These are phyloP conservation scores for Cydia pomonella DNA, from an alignment of 1,140 invertebrate species.

Conservation along the genomic window DNA sequence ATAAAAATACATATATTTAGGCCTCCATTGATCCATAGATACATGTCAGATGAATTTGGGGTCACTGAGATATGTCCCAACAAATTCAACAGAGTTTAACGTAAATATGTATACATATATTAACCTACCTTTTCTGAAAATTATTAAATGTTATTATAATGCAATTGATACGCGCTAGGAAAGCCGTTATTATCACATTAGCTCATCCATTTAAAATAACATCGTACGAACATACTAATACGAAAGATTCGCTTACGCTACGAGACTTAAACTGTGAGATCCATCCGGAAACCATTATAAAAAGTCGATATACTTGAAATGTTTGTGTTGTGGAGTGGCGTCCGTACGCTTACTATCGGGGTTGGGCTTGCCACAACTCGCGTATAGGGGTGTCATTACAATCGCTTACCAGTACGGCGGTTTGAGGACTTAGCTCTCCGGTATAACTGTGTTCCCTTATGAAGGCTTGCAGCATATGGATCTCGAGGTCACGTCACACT, in stretches of 20 bases:
- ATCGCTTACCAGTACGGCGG: background rate
- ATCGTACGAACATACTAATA: background rate
- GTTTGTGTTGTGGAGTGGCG: slow-evolving; percentile 3
- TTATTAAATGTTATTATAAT: no score
- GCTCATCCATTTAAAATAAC: no score
- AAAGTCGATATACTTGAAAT: background rate
- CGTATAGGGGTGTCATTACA: slow-evolving; percentile 2
- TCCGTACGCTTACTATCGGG: slow-evolving; percentile 21
- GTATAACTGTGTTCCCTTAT: background rate
- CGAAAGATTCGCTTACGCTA: background rate
- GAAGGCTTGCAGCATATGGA: background rate
- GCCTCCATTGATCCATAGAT: no score
- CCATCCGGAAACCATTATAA: background rate
- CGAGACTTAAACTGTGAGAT: background rate
- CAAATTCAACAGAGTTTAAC: no score
- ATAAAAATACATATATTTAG: no score
- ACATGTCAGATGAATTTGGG: no score
- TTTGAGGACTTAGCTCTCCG: background rate
- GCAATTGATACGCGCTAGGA: no score
- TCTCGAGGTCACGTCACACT: background rate
- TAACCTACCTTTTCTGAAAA: no score
- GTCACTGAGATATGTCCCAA: no score
- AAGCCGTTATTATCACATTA: no score
- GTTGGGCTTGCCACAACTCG: slow-evolving; percentile 22
- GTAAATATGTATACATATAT: no score